Conservation (phyloP, 2,888 invertebrate species). For the Microctonus brassicae region DNA sequence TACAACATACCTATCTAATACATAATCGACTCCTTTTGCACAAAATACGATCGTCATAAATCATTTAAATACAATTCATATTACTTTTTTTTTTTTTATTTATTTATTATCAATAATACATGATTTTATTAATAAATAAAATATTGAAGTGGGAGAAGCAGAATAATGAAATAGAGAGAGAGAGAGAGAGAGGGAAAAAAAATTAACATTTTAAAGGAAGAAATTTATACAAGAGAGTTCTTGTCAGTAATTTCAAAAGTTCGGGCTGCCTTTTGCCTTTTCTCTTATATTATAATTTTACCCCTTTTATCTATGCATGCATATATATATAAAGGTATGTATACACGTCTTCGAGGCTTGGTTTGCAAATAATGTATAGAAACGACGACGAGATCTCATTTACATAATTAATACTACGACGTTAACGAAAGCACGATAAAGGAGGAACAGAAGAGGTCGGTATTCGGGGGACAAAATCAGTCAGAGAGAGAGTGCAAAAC, state of each 20-base stretch:
- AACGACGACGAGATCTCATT: constrained; percentile 65
- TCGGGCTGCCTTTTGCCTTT: constrained; percentile 45
- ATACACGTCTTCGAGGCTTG: constrained; percentile 33
- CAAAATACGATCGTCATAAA: too few species aligned
- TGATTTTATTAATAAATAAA: background rate
- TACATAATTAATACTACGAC: constrained; percentile 67
- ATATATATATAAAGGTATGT: constrained; percentile 16
- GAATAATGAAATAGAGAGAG: background rate
- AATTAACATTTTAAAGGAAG: constrained; percentile 1
- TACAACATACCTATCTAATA: too few species aligned
- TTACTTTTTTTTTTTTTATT: too few species aligned
- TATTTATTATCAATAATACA: background rate
- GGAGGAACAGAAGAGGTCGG: constrained; percentile 52
- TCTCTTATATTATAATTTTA: constrained; percentile 6
- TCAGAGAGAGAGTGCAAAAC: constrained; percentile 34
- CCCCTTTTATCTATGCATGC: constrained; percentile 7
- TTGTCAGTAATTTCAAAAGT: constrained; percentile 62
- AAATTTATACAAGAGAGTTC: constrained; percentile 9
- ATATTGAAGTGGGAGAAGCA: background rate
- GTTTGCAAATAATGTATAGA: constrained; percentile 65
- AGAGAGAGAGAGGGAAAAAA: background rate
- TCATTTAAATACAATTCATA: too few species aligned
- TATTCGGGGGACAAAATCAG: constrained; percentile 41
- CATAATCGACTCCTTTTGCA: too few species aligned
- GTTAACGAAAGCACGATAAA: constrained; percentile 67